phyloP scores from a whole-genome alignment of 2,113 vertebrate genomes.

The Hydrochoerus hydrochaeris region DNA sequence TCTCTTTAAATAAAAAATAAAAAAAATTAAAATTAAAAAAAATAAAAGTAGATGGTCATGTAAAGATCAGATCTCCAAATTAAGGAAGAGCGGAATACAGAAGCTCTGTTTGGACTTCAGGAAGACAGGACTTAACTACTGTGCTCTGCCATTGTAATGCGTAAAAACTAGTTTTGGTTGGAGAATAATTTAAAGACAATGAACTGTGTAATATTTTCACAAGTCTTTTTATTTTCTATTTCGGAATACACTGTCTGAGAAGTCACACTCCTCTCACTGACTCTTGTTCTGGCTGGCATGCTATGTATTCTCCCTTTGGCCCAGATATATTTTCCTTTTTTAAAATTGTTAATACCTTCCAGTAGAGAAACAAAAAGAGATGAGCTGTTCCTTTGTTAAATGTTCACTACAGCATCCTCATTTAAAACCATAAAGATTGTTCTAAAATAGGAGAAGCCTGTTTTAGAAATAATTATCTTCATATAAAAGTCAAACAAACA shows the following conservation, averaged over 20 bases:
- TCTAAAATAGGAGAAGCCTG: slow-evolving; percentile 31
- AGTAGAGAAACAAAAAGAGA: slow-evolving; percentile 45
- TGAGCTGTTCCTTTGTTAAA: slow-evolving; percentile 17
- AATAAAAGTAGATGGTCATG: not conserved
- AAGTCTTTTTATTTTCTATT: slow-evolving; percentile 41
- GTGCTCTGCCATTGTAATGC: not conserved
- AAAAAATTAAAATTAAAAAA: too few species aligned
- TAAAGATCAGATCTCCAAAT: not conserved
- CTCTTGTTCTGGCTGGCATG: not conserved
- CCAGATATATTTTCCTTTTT: not conserved
- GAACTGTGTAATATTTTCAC: not conserved
- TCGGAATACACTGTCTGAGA: slow-evolving; percentile 1
- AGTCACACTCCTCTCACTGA: not conserved
- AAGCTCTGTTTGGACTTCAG: not conserved
- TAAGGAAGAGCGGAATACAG: not conserved
- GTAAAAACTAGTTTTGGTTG: not conserved
- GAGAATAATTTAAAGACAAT: not conserved
- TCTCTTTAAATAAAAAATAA: too few species aligned
- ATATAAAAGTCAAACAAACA: slow-evolving; percentile 44
- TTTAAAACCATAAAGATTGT: slow-evolving; percentile 47
- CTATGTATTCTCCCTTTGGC: not conserved
- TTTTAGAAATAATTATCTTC: slow-evolving; percentile 69
- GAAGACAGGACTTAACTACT: not conserved
- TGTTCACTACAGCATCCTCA: slow-evolving; percentile 17
- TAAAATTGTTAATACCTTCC: slow-evolving; percentile 44